phyloP scores from a whole-genome alignment of 2,797 vertebrate genomes.

The Manis pentadactyla region DNA sequence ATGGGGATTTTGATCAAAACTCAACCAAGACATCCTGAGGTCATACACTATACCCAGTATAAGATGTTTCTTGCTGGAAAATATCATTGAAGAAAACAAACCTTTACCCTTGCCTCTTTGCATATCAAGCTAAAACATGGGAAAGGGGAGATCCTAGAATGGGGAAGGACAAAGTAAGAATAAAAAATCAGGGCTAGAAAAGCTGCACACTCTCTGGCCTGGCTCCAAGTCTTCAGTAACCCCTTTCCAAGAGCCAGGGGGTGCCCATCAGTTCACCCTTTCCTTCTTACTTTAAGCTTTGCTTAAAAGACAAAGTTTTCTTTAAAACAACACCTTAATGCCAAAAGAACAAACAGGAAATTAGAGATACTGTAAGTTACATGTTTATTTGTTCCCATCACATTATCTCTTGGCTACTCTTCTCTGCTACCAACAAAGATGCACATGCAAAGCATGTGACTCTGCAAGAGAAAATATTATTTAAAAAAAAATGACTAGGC shows the following conservation, averaged over 20 bases:
- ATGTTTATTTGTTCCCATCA: neutral
- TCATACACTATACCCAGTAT: fast-evolving
- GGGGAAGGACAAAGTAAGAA: neutral
- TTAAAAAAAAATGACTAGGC: neutral
- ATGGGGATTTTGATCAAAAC: neutral
- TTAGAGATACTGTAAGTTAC: fast-evolving
- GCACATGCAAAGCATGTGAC: neutral
- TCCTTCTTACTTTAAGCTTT: neutral
- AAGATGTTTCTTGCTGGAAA: neutral
- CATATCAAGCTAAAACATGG: neutral
- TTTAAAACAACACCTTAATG: neutral
- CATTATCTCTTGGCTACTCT: neutral
- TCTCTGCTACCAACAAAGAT: neutral
- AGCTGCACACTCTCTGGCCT: neutral
- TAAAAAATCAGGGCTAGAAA: neutral
- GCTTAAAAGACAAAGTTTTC: neutral
- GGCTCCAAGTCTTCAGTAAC: too few species aligned
- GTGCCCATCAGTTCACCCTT: neutral
- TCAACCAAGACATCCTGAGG: neutral
- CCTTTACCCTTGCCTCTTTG: neutral
- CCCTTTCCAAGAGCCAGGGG: neutral
- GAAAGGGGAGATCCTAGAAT: neutral
- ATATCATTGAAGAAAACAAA: neutral
- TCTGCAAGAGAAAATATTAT: neutral
- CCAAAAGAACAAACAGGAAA: neutral